These are phyloP conservation scores for Chironomus riparius DNA, from an alignment of 2,888 invertebrate genomes.

Conservation along the genomic window DNA sequence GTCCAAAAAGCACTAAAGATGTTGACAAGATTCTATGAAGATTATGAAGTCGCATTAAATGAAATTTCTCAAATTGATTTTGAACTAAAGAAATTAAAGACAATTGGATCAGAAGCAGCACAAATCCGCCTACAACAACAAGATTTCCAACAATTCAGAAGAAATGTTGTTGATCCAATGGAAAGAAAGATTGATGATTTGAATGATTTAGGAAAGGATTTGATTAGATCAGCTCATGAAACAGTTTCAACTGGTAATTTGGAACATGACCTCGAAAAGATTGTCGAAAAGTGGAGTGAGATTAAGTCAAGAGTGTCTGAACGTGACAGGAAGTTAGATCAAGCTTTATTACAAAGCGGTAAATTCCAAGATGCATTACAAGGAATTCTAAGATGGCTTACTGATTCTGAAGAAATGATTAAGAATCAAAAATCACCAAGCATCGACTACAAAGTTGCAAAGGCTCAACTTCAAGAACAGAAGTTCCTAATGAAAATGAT, in stretches of 20 bases:
- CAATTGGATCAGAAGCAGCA: constrained; percentile 85
- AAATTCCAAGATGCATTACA: constrained; percentile 94
- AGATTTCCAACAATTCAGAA: constrained; percentile 73
- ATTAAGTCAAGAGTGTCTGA: constrained; percentile 87
- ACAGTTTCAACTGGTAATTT: constrained; percentile 76
- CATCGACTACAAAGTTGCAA: constrained; percentile 95
- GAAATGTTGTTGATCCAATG: constrained; percentile 70
- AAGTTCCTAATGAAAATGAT: constrained; percentile 97
- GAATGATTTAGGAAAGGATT: constrained; percentile 73
- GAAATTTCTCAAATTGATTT: constrained; percentile 69
- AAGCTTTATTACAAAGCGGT: constrained; percentile 87
- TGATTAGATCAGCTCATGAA: constrained; percentile 80
- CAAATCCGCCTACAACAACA: constrained; percentile 84
- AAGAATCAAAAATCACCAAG: constrained; percentile 94
- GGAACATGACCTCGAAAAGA: constrained; percentile 82
- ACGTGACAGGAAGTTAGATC: constrained; percentile 81
- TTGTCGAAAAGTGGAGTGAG: constrained; percentile 89
- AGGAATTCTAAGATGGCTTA: constrained; percentile 90
- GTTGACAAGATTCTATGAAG: constrained; percentile 76
- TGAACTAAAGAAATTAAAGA: constrained; percentile 67
- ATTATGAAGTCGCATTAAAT: constrained; percentile 62
- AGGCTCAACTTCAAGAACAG: constrained; percentile 95
- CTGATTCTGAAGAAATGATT: constrained; percentile 95
- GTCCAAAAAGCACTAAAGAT: constrained; percentile 68
- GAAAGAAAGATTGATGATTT: constrained; percentile 74